Base-by-base conservation (phyloP, 2,888 invertebrate species). In the Parapristionchus giblindavisi region DNA sequence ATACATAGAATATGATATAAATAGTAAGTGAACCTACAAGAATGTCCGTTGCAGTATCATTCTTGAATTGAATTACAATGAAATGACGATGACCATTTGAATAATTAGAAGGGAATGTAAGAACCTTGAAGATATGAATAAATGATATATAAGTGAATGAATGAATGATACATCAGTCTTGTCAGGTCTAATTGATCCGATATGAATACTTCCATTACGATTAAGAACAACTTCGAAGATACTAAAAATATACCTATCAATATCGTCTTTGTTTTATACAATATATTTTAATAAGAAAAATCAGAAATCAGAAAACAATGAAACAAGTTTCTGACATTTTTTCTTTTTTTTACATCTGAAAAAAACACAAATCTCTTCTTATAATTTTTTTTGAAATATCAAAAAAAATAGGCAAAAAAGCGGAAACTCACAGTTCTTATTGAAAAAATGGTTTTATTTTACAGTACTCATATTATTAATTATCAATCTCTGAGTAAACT, bases 21-120 rank as follows among this genome's bases (percentile, higher is more conserved):
- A 38, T 14, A 17, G 63, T 1, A 21, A 38, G 2, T 38, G 21
- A 3, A 3, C 8, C 51, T 32, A 84, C 80, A 75, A 80, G 76
- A 40, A 84, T 77, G 1, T 78, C 77, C 14, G 79, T 79, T 14
- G 80, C 78, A 27, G 54, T 51, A 3, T 75, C 68, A 48, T 66
- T 75, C 51, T 74, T 76, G 40, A 83, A 84, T 32, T 79, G 79
- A 3, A 77, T 77, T n/a, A 84, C 82, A 24, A 85, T 77, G 70
- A 84, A 84, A 76, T 86, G 85, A 2, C 85, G 77, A 65, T 78
- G 81, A 8, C 83, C 85, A 75, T 86, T 84, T 11, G 81, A 71
- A 65, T 84, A 85, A 60, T 83, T 82, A 14, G 83, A 83, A 38
- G 76, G 75, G 76, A 85, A 81, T 29, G 79, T 81, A 14, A 78